Base-by-base conservation (phyloP, 2,888 invertebrate genomes). In the Dasypogon diadema region DNA sequence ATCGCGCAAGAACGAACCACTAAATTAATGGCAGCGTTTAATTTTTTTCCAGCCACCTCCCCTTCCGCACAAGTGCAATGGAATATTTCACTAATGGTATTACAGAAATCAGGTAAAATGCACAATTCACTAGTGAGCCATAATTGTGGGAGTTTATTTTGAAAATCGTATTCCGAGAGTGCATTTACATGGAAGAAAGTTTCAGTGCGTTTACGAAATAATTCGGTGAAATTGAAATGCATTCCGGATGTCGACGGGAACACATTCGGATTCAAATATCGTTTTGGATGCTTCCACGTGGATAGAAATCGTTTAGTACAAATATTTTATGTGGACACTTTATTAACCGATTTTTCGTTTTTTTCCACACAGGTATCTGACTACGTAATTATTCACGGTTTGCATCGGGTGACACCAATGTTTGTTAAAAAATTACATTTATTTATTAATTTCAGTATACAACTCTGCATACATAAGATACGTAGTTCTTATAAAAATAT, bases 1-100 rank as follows among this genome's bases (percentile, higher is more conserved):
- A 56, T 56, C 56, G 56, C n/a, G 56, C 56, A 26, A 56, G 56
- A 56, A 26, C 14, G 56, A 56, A 26, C 56, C 56, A 56, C 56
- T 56, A 56, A 56, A 56, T 56, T 56, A 56, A 24, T n/a, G 26
- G 18, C 26, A 56, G 14, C 10, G 56, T 18, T 56, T 14, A 26
- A 5, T 26, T 56, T 30, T 56, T 51, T 51, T 42, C 6, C 16
- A 16, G 16, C 51, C n/a, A 4, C 51, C 1, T 21, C 18, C n/a
- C 4, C 51, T 21, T 51, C 16, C 18, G 56, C 26, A 6, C 56
- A 56, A 30, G 6, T 30, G 51, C 18, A 56, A 22, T 26, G 56
- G 14, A 26, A 24, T 51, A 51, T 51, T 56, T 18, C n/a, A 26
- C 16, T 26, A 14, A 30, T 56, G 26, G 24, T 14, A 26, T 30